phyloP scores from a whole-genome alignment of 1,140 invertebrate species.

The Calycopis cecrops region DNA sequence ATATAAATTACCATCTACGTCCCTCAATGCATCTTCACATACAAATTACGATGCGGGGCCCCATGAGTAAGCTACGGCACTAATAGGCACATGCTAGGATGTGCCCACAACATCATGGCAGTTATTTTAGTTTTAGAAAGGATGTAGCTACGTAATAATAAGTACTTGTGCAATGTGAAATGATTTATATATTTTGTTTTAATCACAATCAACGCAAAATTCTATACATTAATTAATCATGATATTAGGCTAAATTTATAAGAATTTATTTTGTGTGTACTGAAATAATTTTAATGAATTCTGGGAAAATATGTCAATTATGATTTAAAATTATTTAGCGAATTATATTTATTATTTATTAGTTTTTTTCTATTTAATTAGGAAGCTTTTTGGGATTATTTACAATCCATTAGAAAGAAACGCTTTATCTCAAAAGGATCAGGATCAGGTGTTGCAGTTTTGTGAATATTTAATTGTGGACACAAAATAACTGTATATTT shows the following conservation, averaged over 20 bases:
- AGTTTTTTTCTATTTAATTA: neutral
- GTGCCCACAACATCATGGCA: too few relatives aligned
- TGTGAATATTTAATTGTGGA: neutral
- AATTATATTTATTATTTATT: neutral
- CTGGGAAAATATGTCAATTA: neutral
- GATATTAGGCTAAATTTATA: constrained; percentile 2
- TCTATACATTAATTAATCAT: neutral
- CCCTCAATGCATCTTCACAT: too few relatives aligned
- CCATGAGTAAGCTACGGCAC: too few relatives aligned
- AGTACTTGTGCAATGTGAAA: neutral
- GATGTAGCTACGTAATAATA: neutral
- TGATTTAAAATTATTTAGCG: neutral
- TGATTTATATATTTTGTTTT: neutral
- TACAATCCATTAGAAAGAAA: neutral
- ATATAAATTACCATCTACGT: too few relatives aligned
- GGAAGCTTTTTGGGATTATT: neutral
- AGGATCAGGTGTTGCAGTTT: neutral
- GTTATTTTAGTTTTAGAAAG: too few relatives aligned
- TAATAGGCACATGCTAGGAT: too few relatives aligned
- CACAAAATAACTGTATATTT: neutral
- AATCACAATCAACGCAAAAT: constrained; percentile 9
- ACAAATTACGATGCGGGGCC: too few relatives aligned
- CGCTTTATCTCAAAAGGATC: too few relatives aligned
- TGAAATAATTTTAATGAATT: neutral
- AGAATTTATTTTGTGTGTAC: neutral